Percentiles rank a stretch among this genome's conserved stretches.
phyloP scores from a whole-genome alignment of 2,888 invertebrate genomes.

The Cheilosia variabilis region DNA sequence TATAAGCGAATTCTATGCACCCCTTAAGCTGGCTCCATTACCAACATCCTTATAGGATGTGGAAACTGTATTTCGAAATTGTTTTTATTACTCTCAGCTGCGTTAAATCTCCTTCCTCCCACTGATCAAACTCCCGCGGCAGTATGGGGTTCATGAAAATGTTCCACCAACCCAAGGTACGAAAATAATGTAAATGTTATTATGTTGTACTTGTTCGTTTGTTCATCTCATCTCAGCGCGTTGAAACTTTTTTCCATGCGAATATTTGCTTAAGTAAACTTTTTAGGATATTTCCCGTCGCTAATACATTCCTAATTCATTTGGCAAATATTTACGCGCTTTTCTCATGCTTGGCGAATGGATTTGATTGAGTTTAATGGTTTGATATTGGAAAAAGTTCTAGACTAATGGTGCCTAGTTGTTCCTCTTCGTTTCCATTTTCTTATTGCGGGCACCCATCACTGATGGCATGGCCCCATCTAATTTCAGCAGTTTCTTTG shows the following conservation, averaged over 20 bases:
- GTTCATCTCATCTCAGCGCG: neutral
- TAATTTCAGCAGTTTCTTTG: constrained; percentile 30
- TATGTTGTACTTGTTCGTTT: neutral
- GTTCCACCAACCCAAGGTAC: no score
- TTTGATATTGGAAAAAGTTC: constrained; percentile 6
- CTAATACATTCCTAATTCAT: constrained; percentile 15
- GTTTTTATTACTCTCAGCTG: no score
- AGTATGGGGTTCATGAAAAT: no score
- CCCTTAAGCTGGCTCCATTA: no score
- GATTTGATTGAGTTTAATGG: constrained; percentile 41
- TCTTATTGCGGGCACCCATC: neutral
- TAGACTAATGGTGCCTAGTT: neutral
- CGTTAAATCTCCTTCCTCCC: no score
- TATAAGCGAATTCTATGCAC: no score
- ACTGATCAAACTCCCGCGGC: no score
- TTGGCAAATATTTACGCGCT: constrained; percentile 37
- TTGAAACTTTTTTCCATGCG: neutral
- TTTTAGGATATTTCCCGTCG: neutral
- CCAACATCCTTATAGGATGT: no score
- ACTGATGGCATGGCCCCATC: neutral
- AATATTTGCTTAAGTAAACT: constrained; percentile 14
- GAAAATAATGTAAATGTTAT: constrained; percentile 7
- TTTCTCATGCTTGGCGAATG: constrained; percentile 13
- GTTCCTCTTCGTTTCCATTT: neutral
- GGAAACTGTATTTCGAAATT: no score